Base-by-base conservation (phyloP, 2,797 vertebrate genomes). In the Alcedo quadribrachys region DNA sequence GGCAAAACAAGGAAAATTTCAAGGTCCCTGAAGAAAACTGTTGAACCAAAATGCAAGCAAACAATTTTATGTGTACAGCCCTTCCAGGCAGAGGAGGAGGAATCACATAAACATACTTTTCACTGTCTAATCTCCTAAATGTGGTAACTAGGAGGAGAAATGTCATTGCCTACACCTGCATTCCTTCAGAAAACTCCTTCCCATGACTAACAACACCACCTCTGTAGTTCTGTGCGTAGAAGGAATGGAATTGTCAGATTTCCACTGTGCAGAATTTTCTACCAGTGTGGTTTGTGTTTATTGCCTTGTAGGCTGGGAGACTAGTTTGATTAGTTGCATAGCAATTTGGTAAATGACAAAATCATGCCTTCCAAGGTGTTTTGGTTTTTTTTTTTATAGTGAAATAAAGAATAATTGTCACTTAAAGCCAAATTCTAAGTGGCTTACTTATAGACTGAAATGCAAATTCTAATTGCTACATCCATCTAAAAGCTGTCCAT, bases 291-390 rank as follows among this genome's bases (percentile, higher is more conserved):
- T 45, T 91, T 81, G n/a, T 15, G 80, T 68, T 85, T 85, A 84
- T 67, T 81, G 28, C 62, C 57, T 77, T 93, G 54, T 85, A 77
- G 55, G 42, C 60, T 92, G 82, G 74, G 82, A 95, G 48, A 28
- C 24, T 68, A 48, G 17, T 83, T 89, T 85, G 48, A 79, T 90
- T 91, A 87, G 70, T 25, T 86, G 55, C 53, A 54, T 10, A 70
- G 28, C 6, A 6, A 93, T 86, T 77, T 89, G 85, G 87, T 71
- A 87, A 75, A 80, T 5, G 4, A 85, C 6, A 85, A 95, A 80
- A 82, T 48, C 12, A 55, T 18, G 14, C 62, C 40, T 87, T 90
- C 19, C 6, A 33, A 32, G 45, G 32, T 37, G 33, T 11, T 25
- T 12, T 30, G 18, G 20, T 12, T 62, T 2, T 76, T 71, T 82